Base-by-base conservation (phyloP, 2,888 invertebrate species). In the Anagyrus pseudococci region DNA sequence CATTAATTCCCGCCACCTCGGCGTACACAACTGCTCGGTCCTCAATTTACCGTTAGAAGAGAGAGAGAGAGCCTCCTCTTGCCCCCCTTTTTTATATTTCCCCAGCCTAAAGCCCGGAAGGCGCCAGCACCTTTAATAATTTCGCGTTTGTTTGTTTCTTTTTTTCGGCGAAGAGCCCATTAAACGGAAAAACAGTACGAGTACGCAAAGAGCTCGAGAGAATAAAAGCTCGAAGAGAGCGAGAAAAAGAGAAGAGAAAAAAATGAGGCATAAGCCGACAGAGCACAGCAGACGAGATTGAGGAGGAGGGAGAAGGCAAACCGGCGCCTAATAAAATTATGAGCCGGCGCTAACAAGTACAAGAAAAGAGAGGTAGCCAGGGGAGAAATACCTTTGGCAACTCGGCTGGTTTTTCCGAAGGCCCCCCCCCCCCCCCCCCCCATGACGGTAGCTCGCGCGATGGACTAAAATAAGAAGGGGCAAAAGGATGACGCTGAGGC, bases 291-390 rank as follows among this genome's bases (percentile, higher is more conserved):
- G 58, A 56, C 37, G 22, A 50, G 48, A 47, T 37, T 25, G 60
- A 53, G 47, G 22, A 26, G 43, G 22, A 33, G 46, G 41, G 23
- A 57, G 46, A n/a, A 54, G 33, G 22, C 25, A 33, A 29, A 49
- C 25, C 15, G 60, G 20, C 58, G 59, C 66, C 66, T 62, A 62
- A 66, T 66, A 62, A 66, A 66, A 66, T 66, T 66, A 62, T 58
- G 62, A 66, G 62, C 47, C 55, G 37, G 52, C 50, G 58, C 62
- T 62, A 62, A 62, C 58, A 62, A 66, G 55, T 66, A 48, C 41
- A 22, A 47, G 58, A 62, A 62, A 50, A 44, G 53, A 52, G n/a
- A n/a, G n/a, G n/a, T n/a, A n/a, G n/a, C n/a, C n/a, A n/a, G n/a
- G n/a, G 57, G 29, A 43, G 56, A 40, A 54, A 57, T 60, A 56